Conservation (phyloP, 1,140 invertebrate species). For the Colletes latitarsis region DNA sequence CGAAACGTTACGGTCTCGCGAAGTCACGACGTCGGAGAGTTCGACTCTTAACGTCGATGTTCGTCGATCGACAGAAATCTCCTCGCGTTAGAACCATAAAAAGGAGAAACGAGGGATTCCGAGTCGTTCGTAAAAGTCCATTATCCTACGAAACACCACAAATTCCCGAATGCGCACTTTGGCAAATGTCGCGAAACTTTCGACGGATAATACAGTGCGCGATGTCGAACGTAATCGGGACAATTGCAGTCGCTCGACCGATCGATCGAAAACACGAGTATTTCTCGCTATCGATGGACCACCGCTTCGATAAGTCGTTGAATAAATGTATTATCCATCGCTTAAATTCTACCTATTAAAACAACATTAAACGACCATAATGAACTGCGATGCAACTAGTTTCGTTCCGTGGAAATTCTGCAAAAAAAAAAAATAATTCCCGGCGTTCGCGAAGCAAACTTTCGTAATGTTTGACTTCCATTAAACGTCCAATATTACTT, state of each 20-base stretch:
- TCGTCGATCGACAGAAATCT: neutral
- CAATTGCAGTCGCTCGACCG: too few relatives aligned
- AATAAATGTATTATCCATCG: too few relatives aligned
- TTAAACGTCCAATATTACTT: conserved; percentile 12
- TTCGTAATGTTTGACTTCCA: conserved; percentile 17
- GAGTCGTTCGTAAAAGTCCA: neutral
- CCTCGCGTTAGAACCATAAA: neutral
- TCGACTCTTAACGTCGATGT: neutral
- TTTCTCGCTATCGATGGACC: neutral
- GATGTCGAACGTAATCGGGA: too few relatives aligned
- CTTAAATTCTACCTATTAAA: too few relatives aligned
- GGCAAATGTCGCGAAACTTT: neutral
- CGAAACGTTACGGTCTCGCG: too few relatives aligned
- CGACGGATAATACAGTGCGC: neutral
- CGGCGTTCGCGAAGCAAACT: neutral
- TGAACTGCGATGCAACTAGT: too few relatives aligned
- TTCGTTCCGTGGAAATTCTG: neutral
- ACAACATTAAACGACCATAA: too few relatives aligned
- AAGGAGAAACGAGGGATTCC: neutral
- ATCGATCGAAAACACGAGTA: neutral
- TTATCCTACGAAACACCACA: neutral
- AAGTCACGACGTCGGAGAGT: too few relatives aligned
- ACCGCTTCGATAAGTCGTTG: too few relatives aligned
- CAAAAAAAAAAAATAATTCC: neutral
- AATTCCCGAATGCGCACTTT: neutral